phyloP scores from a whole-genome alignment of 2,888 invertebrate species.

The Synergus laeviventris region DNA sequence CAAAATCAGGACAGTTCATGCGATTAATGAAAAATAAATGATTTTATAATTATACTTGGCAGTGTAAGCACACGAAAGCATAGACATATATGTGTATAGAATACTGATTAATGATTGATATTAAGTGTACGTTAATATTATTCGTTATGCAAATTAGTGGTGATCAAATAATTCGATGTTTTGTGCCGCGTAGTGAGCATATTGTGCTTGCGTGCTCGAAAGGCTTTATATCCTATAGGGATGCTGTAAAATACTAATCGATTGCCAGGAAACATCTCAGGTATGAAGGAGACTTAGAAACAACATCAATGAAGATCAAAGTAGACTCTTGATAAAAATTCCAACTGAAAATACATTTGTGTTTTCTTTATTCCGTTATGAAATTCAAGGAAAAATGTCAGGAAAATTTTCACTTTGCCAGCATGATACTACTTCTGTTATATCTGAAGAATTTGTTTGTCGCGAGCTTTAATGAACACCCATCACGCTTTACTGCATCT shows the following conservation, averaged over 20 bases:
- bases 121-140: constrained; percentile 13
- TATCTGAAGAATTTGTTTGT: too few relatives aligned
- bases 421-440: too few relatives aligned
- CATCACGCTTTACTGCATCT: too few relatives aligned
- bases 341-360: not conserved
- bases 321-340: not conserved
- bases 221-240: constrained; percentile 54
- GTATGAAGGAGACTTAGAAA: not conserved
- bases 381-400: not conserved
- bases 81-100: constrained; percentile 27
- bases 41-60: not conserved
- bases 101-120: constrained; percentile 23
- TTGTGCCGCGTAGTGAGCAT: constrained; percentile 52
- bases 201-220: constrained; percentile 55
- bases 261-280: not conserved
- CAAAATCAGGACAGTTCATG: not conserved
- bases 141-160: constrained; percentile 2
- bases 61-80: not conserved
- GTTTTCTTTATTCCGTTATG: not conserved
- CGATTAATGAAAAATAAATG: not conserved
- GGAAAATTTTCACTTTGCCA: not conserved
- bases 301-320: not conserved
- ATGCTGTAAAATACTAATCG: constrained; percentile 45
- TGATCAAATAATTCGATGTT: constrained; percentile 15
- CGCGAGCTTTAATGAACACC: too few relatives aligned